These are phyloP conservation scores for Brachionus koreanus DNA, from an alignment of 1,140 invertebrate genomes.

Conservation along the genomic window DNA sequence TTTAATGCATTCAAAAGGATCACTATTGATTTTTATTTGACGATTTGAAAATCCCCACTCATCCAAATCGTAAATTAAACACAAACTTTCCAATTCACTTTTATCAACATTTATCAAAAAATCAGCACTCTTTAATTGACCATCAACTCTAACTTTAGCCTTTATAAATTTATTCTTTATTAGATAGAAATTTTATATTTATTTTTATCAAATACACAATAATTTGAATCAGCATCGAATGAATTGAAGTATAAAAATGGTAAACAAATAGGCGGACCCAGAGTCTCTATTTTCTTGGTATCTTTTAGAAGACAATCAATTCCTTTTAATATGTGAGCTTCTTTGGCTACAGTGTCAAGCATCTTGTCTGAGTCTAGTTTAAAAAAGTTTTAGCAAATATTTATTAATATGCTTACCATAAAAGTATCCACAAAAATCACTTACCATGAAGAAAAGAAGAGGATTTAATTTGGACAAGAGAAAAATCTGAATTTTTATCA, in stretches of 20 bases:
- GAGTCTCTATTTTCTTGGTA: neutral
- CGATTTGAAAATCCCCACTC: conserved; percentile 1
- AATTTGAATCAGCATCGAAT: neutral
- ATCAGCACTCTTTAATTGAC: conserved; percentile 25
- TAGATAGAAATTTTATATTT: neutral
- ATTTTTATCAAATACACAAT: neutral
- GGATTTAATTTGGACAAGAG: neutral
- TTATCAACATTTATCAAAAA: neutral
- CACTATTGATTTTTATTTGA: neutral
- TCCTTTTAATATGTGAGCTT: neutral
- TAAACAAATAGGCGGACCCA: neutral
- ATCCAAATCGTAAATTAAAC: neutral
- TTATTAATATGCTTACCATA: too few species aligned
- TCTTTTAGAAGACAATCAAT: neutral
- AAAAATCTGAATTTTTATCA: neutral
- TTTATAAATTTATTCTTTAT: neutral
- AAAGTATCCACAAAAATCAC: neutral
- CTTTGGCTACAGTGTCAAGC: neutral
- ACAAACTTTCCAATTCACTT: neutral
- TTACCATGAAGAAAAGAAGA: neutral
- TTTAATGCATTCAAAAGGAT: neutral
- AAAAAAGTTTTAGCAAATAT: neutral
- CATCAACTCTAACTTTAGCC: neutral
- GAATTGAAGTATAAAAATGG: conserved; percentile 31
- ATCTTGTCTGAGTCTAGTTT: neutral